These are phyloP conservation scores for Limanda limanda DNA, from an alignment of 2,113 vertebrate species.

Conservation along the genomic window DNA sequence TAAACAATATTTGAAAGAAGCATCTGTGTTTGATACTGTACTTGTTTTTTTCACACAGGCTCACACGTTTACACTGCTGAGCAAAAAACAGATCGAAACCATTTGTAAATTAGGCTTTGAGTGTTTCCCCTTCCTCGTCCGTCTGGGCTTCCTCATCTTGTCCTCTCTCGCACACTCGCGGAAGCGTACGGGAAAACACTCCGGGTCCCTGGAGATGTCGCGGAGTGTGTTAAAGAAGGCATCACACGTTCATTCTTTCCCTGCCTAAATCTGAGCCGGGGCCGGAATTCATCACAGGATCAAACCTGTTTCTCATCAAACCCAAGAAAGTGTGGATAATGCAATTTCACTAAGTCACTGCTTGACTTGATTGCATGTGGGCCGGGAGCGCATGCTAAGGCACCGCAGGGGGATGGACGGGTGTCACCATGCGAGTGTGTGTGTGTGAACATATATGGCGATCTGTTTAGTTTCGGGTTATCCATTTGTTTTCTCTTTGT, in stretches of 20 bases:
- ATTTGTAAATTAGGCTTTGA: slow-evolving; percentile 61
- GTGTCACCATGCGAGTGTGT: slow-evolving; percentile 58
- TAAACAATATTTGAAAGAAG: background rate
- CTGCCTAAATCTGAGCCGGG: slow-evolving; percentile 66
- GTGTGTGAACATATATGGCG: slow-evolving; percentile 15
- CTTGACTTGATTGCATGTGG: slow-evolving; percentile 84
- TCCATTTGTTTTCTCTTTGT: slow-evolving; percentile 31
- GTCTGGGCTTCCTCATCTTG: slow-evolving; percentile 39
- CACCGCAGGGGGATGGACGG: slow-evolving; percentile 49
- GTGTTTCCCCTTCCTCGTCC: slow-evolving; percentile 12
- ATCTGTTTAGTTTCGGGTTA: slow-evolving; percentile 28
- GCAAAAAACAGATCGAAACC: slow-evolving; percentile 30
- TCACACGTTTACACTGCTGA: slow-evolving; percentile 5
- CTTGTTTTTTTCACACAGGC: background rate
- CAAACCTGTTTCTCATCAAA: slow-evolving; percentile 85
- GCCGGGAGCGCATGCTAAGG: slow-evolving; percentile 64
- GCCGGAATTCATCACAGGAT: slow-evolving; percentile 78
- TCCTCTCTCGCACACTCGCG: slow-evolving; percentile 22
- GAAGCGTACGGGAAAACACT: background rate
- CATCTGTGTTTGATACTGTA: background rate
- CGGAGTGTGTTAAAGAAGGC: slow-evolving; percentile 71
- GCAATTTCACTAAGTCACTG: slow-evolving; percentile 89
- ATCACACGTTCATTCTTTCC: slow-evolving; percentile 58
- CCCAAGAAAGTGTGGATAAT: slow-evolving; percentile 85
- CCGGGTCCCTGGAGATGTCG: slow-evolving; percentile 42